Percentiles rank a stretch among this genome's conserved stretches.
phyloP scores from a whole-genome alignment of 2,888 invertebrate species.

The Rhorus exstirpatorius region DNA sequence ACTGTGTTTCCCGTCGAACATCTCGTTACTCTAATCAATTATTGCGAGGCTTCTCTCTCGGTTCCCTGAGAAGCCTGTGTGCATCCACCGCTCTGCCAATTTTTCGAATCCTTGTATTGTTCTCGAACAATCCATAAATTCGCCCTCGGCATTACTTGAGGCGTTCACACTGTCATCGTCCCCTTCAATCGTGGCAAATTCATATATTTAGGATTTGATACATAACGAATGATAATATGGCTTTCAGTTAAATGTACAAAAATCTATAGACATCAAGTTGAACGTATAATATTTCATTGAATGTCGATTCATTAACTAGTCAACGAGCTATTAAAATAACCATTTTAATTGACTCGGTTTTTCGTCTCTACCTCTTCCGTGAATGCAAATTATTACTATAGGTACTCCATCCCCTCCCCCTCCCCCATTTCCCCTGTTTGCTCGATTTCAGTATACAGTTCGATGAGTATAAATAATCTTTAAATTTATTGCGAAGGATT shows the following conservation, averaged over 20 bases:
- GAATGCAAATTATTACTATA: too few species aligned
- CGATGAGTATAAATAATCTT: background rate
- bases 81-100: background rate
- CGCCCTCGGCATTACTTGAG: conserved; percentile 6
- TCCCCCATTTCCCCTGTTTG: too few species aligned
- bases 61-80: conserved; percentile 24
- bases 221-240: background rate
- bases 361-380: background rate
- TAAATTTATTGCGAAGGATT: background rate
- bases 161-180: background rate
- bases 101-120: conserved; percentile 21
- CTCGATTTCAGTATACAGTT: background rate
- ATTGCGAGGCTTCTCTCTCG: conserved; percentile 57
- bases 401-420: too few species aligned
- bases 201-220: conserved; percentile 8
- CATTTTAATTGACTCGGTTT: background rate
- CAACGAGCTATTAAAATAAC: background rate
- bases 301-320: conserved; percentile 3
- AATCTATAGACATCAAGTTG: background rate
- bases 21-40: conserved; percentile 71
- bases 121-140: conserved; percentile 37
- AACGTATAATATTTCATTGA: conserved; percentile 2
- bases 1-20: conserved; percentile 64
- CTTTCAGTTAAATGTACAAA: background rate
- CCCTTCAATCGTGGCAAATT: conserved; percentile 7